Base-by-base conservation (phyloP, 2,113 vertebrate species). In the Sceloporus tristichus region DNA sequence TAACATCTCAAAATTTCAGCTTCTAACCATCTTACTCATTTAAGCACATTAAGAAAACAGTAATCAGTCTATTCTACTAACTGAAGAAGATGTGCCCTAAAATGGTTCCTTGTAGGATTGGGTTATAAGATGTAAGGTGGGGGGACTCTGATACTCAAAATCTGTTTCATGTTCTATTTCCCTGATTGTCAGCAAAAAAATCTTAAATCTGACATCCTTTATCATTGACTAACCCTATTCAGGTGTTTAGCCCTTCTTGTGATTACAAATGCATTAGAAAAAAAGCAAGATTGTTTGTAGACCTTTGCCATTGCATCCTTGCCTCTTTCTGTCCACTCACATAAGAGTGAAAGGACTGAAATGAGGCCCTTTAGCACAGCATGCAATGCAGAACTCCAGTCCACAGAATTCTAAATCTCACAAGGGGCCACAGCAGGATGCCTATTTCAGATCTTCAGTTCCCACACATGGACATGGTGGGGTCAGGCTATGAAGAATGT, bases 1-100 rank as follows among this genome's bases (percentile, higher is more conserved):
- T 68, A 87, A 75, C 2, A 91, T 88, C 56, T 65, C 75, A 91
- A 38, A 82, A 74, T 89, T 91, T 56, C 74, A 81, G 80, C 29
- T 77, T 82, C 71, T 75, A 62, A 34, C 9, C 21, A 71, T 5
- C 42, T 4, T 19, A 68, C 42, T 90, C 78, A 87, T 18, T 73
- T 54, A 91, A 87, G 73, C 74, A 75, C 92, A 7, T 90, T 56
- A 11, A 86, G 79, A 89, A 93, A n/a, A 14, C 71, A 74, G 42
- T 85, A 84, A 94, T 65, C 56, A 18, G 18, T 14, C 54, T 73
- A 0, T 88, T 83, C 88, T 93, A 9, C 21, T 87, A 68, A 70
- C 62, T 90, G 85, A 91, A 5, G 16, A 66, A 80, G 6, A 53
- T 65, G 42, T 70, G 27, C 38, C 75, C 93, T 91, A 9, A 81